Evolutionary conservation across 2,888 invertebrate genomes (phyloP).

Genomic region (Linyphia triangularis): DNA sequence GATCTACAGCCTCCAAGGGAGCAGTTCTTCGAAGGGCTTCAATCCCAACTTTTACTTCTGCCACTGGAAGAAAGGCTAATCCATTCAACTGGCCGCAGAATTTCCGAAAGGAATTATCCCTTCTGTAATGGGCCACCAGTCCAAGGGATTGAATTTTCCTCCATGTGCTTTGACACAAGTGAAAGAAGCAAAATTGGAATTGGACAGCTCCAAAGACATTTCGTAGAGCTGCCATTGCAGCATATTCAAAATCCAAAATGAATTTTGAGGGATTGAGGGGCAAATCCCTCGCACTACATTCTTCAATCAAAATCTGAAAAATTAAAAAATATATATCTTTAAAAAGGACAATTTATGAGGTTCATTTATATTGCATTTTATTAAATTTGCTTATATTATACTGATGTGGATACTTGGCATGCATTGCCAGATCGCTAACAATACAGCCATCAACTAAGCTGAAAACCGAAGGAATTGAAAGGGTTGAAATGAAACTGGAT

Average conservation of each 20-base stretch:
- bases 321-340: too few relatives aligned
- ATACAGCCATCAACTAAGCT: too few relatives aligned
- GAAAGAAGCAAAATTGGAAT: not conserved
- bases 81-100: not conserved
- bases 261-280: not conserved
- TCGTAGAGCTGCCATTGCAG: not conserved
- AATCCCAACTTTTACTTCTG: not conserved
- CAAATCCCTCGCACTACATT: too few relatives aligned
- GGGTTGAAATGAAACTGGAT: too few relatives aligned
- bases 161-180: not conserved
- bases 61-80: not conserved
- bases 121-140: not conserved
- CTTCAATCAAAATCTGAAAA: not conserved
- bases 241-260: not conserved
- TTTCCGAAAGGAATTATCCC: not conserved
- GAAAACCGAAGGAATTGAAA: too few relatives aligned
- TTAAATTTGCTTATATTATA: too few relatives aligned
- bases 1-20: not conserved
- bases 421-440: too few relatives aligned
- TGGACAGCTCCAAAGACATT: not conserved
- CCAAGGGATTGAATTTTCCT: not conserved
- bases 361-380: too few relatives aligned
- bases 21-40: not conserved
- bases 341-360: too few relatives aligned
- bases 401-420: too few relatives aligned